Conservation (phyloP, 2,797 vertebrate genomes). For the Dromococcyx pavoninus region DNA sequence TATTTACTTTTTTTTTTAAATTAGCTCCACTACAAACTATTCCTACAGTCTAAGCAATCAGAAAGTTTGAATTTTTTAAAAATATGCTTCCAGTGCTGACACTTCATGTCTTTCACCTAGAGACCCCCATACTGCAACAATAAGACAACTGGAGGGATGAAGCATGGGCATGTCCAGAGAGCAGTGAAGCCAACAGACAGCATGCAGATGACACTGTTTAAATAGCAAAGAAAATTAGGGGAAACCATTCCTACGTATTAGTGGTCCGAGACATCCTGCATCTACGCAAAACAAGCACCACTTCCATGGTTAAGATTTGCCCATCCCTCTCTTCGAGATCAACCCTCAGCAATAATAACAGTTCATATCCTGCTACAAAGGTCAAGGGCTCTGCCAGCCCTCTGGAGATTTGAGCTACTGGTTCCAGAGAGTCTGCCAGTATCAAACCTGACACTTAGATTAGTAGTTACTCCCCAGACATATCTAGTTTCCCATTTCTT, state of each 20-base stretch:
- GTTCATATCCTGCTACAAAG: constrained; percentile 3
- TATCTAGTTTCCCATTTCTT: constrained; percentile 67
- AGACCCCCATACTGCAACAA: neutral
- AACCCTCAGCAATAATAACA: neutral
- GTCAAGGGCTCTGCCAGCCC: constrained; percentile 47
- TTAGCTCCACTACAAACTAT: neutral
- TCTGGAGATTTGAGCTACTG: constrained; percentile 31
- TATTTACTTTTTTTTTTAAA: neutral
- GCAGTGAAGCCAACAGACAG: neutral
- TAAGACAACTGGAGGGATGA: neutral
- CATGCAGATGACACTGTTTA: neutral
- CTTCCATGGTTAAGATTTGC: neutral
- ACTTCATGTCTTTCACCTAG: neutral
- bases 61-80: neutral
- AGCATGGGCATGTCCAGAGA: neutral
- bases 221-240: neutral
- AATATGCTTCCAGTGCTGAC: neutral
- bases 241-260: neutral
- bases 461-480: constrained; percentile 51
- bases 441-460: constrained; percentile 67
- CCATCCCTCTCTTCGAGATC: neutral
- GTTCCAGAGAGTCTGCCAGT: constrained; percentile 63
- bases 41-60: neutral
- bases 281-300: neutral
- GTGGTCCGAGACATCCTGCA: neutral